Evolutionary conservation across 2,888 invertebrate species (phyloP), one percentile per base, ranked within the genome.

Genomic region (Protonemura montana): DNA sequence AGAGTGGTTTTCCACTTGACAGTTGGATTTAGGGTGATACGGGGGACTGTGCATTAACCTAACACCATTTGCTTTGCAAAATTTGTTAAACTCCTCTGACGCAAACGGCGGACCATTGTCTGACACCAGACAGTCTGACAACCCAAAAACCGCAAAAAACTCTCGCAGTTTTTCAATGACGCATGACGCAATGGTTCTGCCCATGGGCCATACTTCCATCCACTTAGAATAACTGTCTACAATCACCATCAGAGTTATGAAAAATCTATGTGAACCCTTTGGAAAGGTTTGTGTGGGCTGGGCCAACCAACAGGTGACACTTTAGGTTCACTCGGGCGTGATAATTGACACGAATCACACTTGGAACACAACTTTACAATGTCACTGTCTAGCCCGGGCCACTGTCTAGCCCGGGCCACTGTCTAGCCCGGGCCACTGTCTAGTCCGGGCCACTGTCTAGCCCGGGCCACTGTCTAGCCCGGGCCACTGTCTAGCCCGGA

Each of bases 261-360:
- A 82, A 86, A 86, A 28, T 87, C 81, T 59, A 86, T 13, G 35
- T 87, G 87, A 5, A 87, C 41, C 16, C 87, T 30, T n/a, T 84
- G 76, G 42, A 80, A 81, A 16, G 28, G 81, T 76, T 29, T 29
- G 16, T n/a, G 5, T 21, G 87, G 59, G 5, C 30, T 35, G 25
- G 28, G 42, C 85, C 86, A 86, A 41, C n/a, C 25, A 42, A 76
- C 28, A 26, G 35, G 28, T 26, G 80, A 25, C 13, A 85, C 78
- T 10, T 3, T 21, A 1, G 28, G 16, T 21, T 21, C 21, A 59
- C 59, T 59, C 13, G 59, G 59, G 59, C 59, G 59, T 59, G 59
- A 59, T 16, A 59, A 21, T 59, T 59, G 59, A 59, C 59, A 59
- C 13, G 59, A 59, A 59, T 59, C 59, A 21, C 59, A 59, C 13